These are phyloP conservation scores for Aplidium turbinatum DNA, from an alignment of 23 tunicate genomes.

Conservation along the genomic window DNA sequence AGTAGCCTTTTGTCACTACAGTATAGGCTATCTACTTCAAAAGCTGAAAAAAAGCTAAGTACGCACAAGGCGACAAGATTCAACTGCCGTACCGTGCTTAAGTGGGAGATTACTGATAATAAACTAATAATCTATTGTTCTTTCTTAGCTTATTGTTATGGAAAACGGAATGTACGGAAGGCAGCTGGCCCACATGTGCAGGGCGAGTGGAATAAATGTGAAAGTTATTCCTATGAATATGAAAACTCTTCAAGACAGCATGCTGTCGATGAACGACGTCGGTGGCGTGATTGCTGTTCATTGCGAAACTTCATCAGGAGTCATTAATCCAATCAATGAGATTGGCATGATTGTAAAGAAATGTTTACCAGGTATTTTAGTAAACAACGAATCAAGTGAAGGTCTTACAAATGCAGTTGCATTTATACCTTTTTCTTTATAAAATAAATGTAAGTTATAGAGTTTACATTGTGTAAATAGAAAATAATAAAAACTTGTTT, in stretches of 20 bases:
- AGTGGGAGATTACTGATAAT: too few relatives aligned
- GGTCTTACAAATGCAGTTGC: too few relatives aligned
- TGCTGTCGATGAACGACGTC: not conserved
- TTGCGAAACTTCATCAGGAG: constrained; percentile 14
- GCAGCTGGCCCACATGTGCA: not conserved
- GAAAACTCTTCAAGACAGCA: not conserved
- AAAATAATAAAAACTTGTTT: not conserved
- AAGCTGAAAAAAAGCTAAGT: too few relatives aligned
- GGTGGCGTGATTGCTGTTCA: constrained; percentile 22
- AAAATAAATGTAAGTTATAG: too few relatives aligned
- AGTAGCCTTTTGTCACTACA: too few relatives aligned
- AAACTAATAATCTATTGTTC: too few relatives aligned
- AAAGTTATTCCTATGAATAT: not conserved
- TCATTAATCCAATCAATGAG: constrained; percentile 11
- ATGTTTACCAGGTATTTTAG: constrained; percentile 1
- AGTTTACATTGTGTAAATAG: too few relatives aligned
- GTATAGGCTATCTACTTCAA: too few relatives aligned
- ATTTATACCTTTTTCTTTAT: too few relatives aligned
- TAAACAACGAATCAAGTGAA: too few relatives aligned
- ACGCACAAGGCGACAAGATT: too few relatives aligned
- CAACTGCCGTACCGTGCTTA: too few relatives aligned
- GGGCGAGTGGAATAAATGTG: not conserved
- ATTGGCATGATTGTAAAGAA: constrained; percentile 4
- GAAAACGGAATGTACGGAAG: not conserved
- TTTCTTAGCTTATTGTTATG: constrained; percentile 25